phyloP scores from a whole-genome alignment of 1,140 invertebrate genomes.

The Drosophila serrata region DNA sequence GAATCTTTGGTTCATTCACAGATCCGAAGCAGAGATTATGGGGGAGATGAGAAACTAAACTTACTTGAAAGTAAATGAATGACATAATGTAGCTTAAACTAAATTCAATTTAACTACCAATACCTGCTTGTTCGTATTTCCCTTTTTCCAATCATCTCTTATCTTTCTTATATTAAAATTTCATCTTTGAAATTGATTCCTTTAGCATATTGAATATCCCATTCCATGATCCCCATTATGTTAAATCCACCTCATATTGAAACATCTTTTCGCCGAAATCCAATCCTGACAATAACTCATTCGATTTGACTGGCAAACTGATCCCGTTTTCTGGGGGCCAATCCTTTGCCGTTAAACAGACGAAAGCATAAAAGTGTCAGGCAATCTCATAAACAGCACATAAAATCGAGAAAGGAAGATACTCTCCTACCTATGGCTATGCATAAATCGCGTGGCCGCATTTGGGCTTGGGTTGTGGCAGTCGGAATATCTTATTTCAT shows the following conservation, averaged over 20 bases:
- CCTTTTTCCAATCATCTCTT: slow-evolving; percentile 7
- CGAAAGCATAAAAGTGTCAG: slow-evolving; percentile 74
- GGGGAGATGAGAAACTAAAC: too few relatives aligned
- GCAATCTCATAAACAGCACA: slow-evolving; percentile 77
- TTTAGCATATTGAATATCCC: slow-evolving; percentile 14
- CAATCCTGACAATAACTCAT: slow-evolving; percentile 47
- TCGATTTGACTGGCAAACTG: slow-evolving; percentile 28
- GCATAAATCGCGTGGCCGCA: slow-evolving; percentile 52
- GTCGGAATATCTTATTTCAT: slow-evolving; percentile 76
- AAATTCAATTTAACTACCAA: neutral
- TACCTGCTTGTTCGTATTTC: neutral
- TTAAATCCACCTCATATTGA: slow-evolving; percentile 19
- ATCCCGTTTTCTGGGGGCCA: slow-evolving; percentile 10
- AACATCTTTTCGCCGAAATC: slow-evolving; percentile 6
- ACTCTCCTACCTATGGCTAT: slow-evolving; percentile 29
- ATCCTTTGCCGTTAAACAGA: slow-evolving; percentile 59
- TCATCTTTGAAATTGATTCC: slow-evolving; percentile 14
- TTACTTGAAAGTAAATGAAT: too few relatives aligned
- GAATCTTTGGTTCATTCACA: slow-evolving; percentile 23
- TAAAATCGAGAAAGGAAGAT: slow-evolving; percentile 67
- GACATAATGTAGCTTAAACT: too few relatives aligned
- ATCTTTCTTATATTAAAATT: slow-evolving; percentile 5
- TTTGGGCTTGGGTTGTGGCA: slow-evolving; percentile 33
- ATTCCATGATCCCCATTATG: neutral
- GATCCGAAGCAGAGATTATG: neutral